Base-by-base conservation (phyloP, 2,797 vertebrate genomes). In the Poecile montanus region DNA sequence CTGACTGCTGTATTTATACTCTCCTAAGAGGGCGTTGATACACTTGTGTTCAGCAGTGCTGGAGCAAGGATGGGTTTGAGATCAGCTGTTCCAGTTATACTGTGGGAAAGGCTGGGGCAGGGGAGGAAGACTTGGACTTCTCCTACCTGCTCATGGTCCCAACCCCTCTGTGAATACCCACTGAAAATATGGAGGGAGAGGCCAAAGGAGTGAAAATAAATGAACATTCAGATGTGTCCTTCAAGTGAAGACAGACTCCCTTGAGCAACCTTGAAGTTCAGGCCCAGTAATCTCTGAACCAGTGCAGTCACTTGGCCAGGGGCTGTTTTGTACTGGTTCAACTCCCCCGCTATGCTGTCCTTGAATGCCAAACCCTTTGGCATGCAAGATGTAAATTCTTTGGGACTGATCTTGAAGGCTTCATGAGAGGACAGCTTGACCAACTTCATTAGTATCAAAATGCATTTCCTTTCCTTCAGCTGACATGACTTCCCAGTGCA, bases 361-460 rank as follows among this genome's bases (percentile, higher is more conserved):
- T 18, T 65, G 47, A 90, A 40, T 89, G 74, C 62, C 83, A 93
- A 90, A 79, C 77, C 77, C 89, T 93, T 86, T 86, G 89, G 76
- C 94, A 63, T 44, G 30, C 21, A 11, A 76, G 72, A 79, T 14
- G 7, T 57, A 79, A 89, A 82, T 93, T 84, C 74, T 79, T 88
- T 66, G 57, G 71, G 65, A 82, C 8, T 94, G 73, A 84, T 78
- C 66, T 67, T 73, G 85, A 94, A 94, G 67, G 53, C 67, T 91
- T 91, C 50, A 8, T 17, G 67, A 90, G n/a, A 85, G 68, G 90
- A 94, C 93, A 91, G 80, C 83, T 96, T 94, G 91, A 92, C 95
- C 80, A 94, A 25, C 58, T 91, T 94, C 34, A 72, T 96, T 85
- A 95, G 29, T 80, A 85, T 93, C 91, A 94, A 92, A 90, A 85